Base-by-base conservation (phyloP, 2,797 vertebrate species). In the Bryconaethiops microstoma region DNA sequence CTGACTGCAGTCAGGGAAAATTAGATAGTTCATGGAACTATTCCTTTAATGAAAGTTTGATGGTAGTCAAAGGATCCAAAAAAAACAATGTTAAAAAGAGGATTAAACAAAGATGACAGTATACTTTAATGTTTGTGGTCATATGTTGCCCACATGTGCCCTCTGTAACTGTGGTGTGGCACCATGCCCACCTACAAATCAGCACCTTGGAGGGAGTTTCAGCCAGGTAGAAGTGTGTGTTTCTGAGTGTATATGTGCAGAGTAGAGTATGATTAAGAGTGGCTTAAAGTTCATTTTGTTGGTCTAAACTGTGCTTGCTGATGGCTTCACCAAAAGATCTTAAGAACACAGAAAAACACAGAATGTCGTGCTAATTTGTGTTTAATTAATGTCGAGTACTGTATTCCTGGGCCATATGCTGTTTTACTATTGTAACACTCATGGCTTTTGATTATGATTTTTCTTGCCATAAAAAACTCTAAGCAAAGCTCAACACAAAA, bases 211-310 rank as follows among this genome's bases (percentile, higher is more conserved):
- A 83, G 48, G 62, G 74, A 71, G 59, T 69, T 80, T 68, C 78
- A 25, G 88, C 85, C 74, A 85, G 83, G 83, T 69, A 79, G 83
- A 86, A 81, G 84, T 83, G 88, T 90, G 88, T 89, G 75, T 35
- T 73, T 83, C 84, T 48, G 82, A 84, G 87, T 88, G 84, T 90
- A 69, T 55, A 78, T 81, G 81, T 87, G 86, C 35, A 35, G 35
- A 35, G 35, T 35, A 35, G 79, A 86, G 79, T 77, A 74, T 70
- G 91, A 92, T 92, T 91, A 93, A 91, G 83, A 92, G 91, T 88
- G 92, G 92, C 91, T 89, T 93, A 93, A 92, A 92, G 92, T 93
- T 93, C 90, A 93, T 86, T 64, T 50, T 81, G 73, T 74, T 81
- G 59, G 59, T 54, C 55, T 75, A 68, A 71, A 76, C 78, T 76